Evolutionary conservation across 2,888 invertebrate genomes (phyloP), one percentile per base, ranked within the genome.

Genomic region (Aleiodes alternator): DNA sequence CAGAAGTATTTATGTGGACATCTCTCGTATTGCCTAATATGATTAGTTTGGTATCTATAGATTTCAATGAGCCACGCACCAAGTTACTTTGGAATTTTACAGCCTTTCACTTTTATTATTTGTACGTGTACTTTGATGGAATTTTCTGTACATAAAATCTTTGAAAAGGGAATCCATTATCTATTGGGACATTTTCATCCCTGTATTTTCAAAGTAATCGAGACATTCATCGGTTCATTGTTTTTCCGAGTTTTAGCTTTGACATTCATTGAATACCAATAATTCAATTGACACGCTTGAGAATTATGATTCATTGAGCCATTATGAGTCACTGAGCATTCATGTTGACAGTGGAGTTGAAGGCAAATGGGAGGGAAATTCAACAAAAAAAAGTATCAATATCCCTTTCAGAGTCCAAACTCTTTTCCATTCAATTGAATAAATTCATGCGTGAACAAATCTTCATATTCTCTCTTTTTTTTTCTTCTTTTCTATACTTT

Each of bases 21-120:
- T 57, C 14, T 56, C 9, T 50, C 34, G 50, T 61, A 66, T 75
- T 75, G 70, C 75, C 61, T 31, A 75, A 75, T 75, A 34, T 43
- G 55, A 29, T 70, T 75, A 64, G 48, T 64, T 61, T 64, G 56
- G 64, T 64, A 48, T 73, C 43, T 50, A n/a, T 29, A 43, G 38
- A 76, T 69, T 75, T 72, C 74, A 77, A 64, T 68, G 72, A 29
- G 31, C 71, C 55, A 72, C 75, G 74, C 73, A 77, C 59, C 59
- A 76, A 70, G 50, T 48, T 55, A n/a, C 59, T 34, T 76, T 76
- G 85, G 85, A 86, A 86, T 86, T 43, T 80, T 75, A 71, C 81
- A 75, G 76, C 85, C 86, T 86, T 86, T 86, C 86, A 86, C 86
- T 86, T 86, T 86, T 85, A 83, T 84, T 85, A 57, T 72, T 59